Percentiles rank a stretch among this genome's conserved stretches.
Conservation (phyloP, 2,797 vertebrate species). For the Chaetophractus vellerosus region DNA sequence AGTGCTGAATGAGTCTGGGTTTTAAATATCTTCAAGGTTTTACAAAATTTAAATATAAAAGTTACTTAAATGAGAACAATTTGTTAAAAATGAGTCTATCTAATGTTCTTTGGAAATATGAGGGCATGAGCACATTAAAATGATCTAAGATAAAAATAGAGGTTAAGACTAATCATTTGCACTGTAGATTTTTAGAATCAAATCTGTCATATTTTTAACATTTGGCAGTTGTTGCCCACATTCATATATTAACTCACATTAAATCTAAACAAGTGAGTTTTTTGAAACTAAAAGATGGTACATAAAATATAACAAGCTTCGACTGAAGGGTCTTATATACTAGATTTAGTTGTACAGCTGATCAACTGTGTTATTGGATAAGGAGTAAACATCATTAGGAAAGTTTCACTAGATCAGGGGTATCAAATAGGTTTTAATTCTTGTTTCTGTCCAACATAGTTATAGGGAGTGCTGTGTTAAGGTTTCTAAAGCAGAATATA, state of each 20-base stretch:
- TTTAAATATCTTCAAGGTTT: slow-evolving; percentile 29
- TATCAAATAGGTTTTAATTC: not conserved
- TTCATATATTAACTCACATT: not conserved
- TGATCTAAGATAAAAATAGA: not conserved
- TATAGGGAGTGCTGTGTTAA: slow-evolving; percentile 1
- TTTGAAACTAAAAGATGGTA: not conserved
- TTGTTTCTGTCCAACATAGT: not conserved
- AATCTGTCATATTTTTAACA: slow-evolving; percentile 55
- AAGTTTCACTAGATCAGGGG: not conserved
- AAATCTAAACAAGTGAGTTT: slow-evolving; percentile 18
- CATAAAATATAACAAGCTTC: not conserved
- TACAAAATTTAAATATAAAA: not conserved
- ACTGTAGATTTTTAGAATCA: not conserved
- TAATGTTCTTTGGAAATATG: slow-evolving; percentile 2
- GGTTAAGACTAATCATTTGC: not conserved
- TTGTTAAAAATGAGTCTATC: not conserved
- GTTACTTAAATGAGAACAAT: not conserved
- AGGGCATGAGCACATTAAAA: not conserved
- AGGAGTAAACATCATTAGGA: not conserved
- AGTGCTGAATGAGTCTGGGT: not conserved
- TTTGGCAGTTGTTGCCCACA: not conserved
- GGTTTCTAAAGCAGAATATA: slow-evolving; percentile 21
- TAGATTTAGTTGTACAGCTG: not conserved
- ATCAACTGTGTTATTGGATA: not conserved
- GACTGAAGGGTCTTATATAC: slow-evolving; percentile 2